phyloP scores from a whole-genome alignment of 2,797 vertebrate species.

The Enteromius trimaculatus region DNA sequence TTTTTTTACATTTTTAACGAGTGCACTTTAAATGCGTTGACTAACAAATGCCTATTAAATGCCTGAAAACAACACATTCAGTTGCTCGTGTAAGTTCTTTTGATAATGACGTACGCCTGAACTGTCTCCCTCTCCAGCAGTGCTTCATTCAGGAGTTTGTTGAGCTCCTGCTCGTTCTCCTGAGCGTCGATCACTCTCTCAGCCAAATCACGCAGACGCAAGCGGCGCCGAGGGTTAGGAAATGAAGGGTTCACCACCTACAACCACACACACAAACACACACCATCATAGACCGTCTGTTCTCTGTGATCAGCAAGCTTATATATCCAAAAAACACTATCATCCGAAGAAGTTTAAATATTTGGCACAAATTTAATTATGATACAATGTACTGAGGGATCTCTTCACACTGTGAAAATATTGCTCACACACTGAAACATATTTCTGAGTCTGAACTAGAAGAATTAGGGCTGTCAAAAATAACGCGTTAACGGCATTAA shows the following conservation, averaged over 20 bases:
- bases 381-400: too few relatives aligned
- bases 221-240: constrained; percentile 89
- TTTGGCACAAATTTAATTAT: too few relatives aligned
- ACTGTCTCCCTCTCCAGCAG: constrained; percentile 90
- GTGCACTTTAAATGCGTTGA: neutral
- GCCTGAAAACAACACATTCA: neutral
- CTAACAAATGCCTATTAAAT: neutral
- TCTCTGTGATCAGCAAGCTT: too few relatives aligned
- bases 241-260: constrained; percentile 94
- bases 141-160: constrained; percentile 92
- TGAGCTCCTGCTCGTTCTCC: constrained; percentile 93
- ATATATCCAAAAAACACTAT: too few relatives aligned
- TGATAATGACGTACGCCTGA: constrained; percentile 79
- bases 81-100: neutral
- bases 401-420: too few relatives aligned
- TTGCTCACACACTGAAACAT: too few relatives aligned
- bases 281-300: neutral
- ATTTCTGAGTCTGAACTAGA: too few relatives aligned
- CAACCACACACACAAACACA: constrained; percentile 21
- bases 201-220: constrained; percentile 88
- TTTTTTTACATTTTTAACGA: too few relatives aligned
- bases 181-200: constrained; percentile 91
- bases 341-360: too few relatives aligned
- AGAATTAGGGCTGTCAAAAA: too few relatives aligned
- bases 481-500: too few relatives aligned